Evolutionary conservation across 2,113 vertebrate species (phyloP).

Genomic region (Emydura subglobosa): DNA sequence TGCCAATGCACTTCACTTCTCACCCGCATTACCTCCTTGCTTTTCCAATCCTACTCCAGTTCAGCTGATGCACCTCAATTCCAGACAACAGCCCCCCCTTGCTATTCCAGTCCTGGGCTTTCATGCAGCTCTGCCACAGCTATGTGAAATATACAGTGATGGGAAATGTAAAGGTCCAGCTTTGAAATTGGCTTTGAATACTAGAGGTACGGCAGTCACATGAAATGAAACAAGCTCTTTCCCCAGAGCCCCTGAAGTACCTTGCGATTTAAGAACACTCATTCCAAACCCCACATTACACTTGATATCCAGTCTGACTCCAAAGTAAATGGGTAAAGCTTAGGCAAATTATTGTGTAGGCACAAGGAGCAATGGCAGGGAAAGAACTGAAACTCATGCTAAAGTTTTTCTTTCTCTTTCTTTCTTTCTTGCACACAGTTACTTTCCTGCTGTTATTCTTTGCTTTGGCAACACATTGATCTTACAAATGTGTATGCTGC

Average conservation of each 20-base stretch:
- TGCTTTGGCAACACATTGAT: slow-evolving; percentile 14
- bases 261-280: not conserved
- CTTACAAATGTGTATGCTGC: not conserved
- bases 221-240: not conserved
- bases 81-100: not conserved
- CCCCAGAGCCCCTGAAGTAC: not conserved
- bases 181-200: not conserved
- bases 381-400: not conserved
- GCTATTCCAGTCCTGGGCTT: not conserved
- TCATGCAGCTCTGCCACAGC: not conserved
- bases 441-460: slow-evolving; percentile 15
- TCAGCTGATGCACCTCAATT: not conserved
- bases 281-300: not conserved
- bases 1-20: not conserved
- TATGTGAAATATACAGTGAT: not conserved
- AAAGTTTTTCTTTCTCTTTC: not conserved
- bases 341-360: not conserved
- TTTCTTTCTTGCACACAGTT: not conserved
- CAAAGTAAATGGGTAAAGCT: not conserved
- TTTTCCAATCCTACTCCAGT: not conserved
- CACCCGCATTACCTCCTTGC: not conserved
- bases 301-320: not conserved
- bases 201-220: not conserved
- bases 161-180: not conserved
- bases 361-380: not conserved